A percentile compares a stretch with the other conserved stretches of the same genome.
phyloP scores from a whole-genome alignment of 2,113 vertebrate genomes.

The Polyodon spathula region DNA sequence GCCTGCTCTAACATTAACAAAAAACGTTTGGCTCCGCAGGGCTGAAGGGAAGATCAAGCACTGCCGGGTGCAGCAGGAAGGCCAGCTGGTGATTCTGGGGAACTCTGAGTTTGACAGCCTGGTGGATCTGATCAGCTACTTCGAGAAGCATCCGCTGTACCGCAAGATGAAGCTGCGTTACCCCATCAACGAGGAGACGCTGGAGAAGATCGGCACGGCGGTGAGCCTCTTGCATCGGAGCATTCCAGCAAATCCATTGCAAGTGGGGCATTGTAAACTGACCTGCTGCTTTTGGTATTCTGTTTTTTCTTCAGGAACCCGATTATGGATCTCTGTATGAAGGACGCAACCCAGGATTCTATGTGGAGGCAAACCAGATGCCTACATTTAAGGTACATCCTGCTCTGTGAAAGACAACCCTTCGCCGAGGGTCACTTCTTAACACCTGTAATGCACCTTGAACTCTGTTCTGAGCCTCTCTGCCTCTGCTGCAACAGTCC shows the following conservation, averaged over 20 bases:
- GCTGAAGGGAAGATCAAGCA: slow-evolving; percentile 98
- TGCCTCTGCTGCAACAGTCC: too few relatives aligned
- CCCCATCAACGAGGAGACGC: slow-evolving; percentile 93
- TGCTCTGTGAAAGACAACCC: background rate
- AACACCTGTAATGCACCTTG: too few relatives aligned
- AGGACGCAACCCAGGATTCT: slow-evolving; percentile 88
- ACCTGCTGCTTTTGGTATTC: too few relatives aligned
- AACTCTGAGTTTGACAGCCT: slow-evolving; percentile 95
- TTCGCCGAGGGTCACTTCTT: too few relatives aligned
- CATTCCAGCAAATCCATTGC: too few relatives aligned
- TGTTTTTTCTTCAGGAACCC: slow-evolving; percentile 69
- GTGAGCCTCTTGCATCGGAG: slow-evolving; percentile 52
- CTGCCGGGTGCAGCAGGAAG: slow-evolving; percentile 92
- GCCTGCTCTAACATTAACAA: too few relatives aligned
- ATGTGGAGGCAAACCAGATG: slow-evolving; percentile 96
- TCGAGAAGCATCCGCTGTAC: slow-evolving; percentile 90
- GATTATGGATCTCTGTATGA: slow-evolving; percentile 93
- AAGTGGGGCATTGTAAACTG: too few relatives aligned
- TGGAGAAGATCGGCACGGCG: slow-evolving; percentile 96
- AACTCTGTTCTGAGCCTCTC: too few relatives aligned
- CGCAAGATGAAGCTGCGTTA: slow-evolving; percentile 98
- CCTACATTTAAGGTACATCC: slow-evolving; percentile 83
- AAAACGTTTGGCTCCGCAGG: slow-evolving; percentile 53
- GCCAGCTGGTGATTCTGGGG: slow-evolving; percentile 82
- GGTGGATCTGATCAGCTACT: slow-evolving; percentile 92